phyloP scores from a whole-genome alignment of 2,888 invertebrate genomes.

The Pristionchus exspectatus region DNA sequence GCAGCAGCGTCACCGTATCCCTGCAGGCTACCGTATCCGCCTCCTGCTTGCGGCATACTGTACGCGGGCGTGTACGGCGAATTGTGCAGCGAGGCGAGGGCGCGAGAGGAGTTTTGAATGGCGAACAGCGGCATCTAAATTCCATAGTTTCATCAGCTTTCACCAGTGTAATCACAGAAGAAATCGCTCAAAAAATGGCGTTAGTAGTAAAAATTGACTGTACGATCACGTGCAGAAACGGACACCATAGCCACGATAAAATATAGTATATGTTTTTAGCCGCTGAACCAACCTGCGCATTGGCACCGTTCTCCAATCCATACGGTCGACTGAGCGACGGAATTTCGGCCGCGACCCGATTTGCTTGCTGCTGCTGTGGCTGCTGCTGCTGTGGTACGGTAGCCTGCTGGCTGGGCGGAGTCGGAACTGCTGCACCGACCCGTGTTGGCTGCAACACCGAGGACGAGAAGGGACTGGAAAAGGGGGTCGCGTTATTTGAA shows the following conservation, averaged over 20 bases:
- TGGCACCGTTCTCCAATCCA: slow-evolving; percentile 8
- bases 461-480: slow-evolving; percentile 47
- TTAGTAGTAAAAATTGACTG: too few species aligned
- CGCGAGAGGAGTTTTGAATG: slow-evolving; percentile 26
- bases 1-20: slow-evolving; percentile 9
- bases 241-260: too few species aligned
- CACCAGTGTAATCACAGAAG: too few species aligned
- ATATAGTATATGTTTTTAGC: too few species aligned
- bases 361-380: background rate
- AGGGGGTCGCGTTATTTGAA: too few species aligned
- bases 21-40: slow-evolving; percentile 18
- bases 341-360: background rate
- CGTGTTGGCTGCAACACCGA: slow-evolving; percentile 57
- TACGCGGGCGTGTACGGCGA: slow-evolving; percentile 4
- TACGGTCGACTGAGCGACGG: slow-evolving; percentile 29
- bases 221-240: too few species aligned
- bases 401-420: slow-evolving; percentile 44
- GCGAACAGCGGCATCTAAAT: slow-evolving; percentile 58
- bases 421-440: background rate
- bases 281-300: background rate
- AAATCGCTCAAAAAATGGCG: too few species aligned
- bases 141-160: background rate
- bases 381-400: slow-evolving; percentile 49
- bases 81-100: background rate
- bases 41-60: background rate